Evolutionary conservation across 1,140 invertebrate species (phyloP).

Genomic region (Pseudomyrmex sp.): DNA sequence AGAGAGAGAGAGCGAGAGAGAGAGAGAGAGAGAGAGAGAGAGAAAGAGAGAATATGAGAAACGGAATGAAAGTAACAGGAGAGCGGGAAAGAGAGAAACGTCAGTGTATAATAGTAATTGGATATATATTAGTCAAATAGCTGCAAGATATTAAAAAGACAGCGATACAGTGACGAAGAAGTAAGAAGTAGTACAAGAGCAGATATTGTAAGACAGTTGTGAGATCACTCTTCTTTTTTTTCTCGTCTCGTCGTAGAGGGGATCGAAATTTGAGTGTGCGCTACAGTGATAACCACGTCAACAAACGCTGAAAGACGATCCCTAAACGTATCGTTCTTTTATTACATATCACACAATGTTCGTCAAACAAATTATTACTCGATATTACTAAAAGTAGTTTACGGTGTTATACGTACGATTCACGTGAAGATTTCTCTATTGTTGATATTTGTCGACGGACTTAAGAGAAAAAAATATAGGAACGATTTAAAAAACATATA

Average conservation of each 20-base stretch:
- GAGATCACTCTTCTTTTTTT: constrained; percentile 20
- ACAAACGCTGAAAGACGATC: constrained; percentile 34
- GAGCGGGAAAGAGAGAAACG: constrained; percentile 32
- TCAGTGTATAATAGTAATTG: constrained; percentile 4
- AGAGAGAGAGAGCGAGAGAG: constrained; percentile 23
- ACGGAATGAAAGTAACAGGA: constrained; percentile 41
- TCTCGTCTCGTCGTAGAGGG: constrained; percentile 13
- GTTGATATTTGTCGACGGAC: neutral
- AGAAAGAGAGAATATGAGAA: constrained; percentile 33
- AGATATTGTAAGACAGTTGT: neutral
- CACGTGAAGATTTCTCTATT: neutral
- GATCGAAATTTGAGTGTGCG: constrained; percentile 40
- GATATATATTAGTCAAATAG: constrained; percentile 48
- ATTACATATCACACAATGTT: neutral
- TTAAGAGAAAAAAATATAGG: constrained; percentile 4
- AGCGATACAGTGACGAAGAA: constrained; percentile 28
- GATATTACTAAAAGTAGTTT: constrained; percentile 7
- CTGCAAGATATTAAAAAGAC: constrained; percentile 36
- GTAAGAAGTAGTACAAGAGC: constrained; percentile 25
- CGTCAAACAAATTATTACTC: constrained; percentile 6
- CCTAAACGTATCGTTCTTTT: constrained; percentile 21
- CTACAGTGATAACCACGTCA: constrained; percentile 28
- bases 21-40: constrained; percentile 29
- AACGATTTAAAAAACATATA: neutral
- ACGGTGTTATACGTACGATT: neutral